Base-by-base conservation (phyloP, 92 coral and sea anemone genomes). In the Palythoa caribaeorum region DNA sequence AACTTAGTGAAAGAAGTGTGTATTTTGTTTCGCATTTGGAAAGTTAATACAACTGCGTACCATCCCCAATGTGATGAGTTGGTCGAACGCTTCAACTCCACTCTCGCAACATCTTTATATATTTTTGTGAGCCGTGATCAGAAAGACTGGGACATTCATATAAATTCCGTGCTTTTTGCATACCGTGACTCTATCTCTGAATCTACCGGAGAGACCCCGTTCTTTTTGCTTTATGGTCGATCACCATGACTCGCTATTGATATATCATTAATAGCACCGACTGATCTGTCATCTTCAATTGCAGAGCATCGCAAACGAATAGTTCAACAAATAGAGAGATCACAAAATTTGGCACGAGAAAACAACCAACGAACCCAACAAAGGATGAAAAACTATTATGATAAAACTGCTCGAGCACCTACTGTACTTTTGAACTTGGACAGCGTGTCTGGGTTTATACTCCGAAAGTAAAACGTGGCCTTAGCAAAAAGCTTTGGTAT, bases 211-310 rank as follows among this genome's bases (percentile, higher is more conserved):
- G 95, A 92, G 71, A 66, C 89, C 11, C 95, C 95, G 2, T 92
- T 92, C 38, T 90, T 83, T 50, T 68, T 90, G 10, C 80, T 93
- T 7, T 87, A 92, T 50, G 95, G 95, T 8, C 88, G 93, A 7
- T 87, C 87, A 74, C 86, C 93, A 20, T 87, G 91, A 13, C 76
- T 93, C 5, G 93, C 93, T 20, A 11, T 93, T 9, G 95, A 93
- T 51, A 90, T 78, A 0, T 84, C 83, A 13, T 37, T 93, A 20
- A 39, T 93, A 65, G 90, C 92, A 19, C 92, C 93, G 0, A 51
- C 89, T 1, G 83, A 90, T 36, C 50, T 87, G 21, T 77, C 92
- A 1, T 57, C 87, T 1, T 90, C 95, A 14, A 77, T 93, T 2
- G 77, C 80, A 5, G 93, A 90, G 84, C 95, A 93, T 70, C 83